Conservation (phyloP, 2,888 invertebrate species). For the Noctua janthe region DNA sequence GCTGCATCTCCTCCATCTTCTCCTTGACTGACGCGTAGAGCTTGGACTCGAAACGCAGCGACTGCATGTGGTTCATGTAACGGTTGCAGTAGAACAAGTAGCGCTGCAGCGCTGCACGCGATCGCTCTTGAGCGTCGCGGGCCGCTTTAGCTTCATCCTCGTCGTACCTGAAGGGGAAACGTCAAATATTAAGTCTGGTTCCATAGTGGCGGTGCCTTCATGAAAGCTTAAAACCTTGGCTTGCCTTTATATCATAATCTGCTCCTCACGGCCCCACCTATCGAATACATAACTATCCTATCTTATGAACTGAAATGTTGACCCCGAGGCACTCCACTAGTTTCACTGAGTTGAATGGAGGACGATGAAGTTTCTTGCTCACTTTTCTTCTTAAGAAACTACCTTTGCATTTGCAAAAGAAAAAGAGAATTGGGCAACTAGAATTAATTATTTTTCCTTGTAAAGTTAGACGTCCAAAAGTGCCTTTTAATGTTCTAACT, state of each 20-base stretch:
- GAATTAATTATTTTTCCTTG: background rate
- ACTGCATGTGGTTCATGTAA: slow-evolving; percentile 99
- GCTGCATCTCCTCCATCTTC: slow-evolving; percentile 99
- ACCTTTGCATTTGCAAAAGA: background rate
- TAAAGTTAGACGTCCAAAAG: background rate
- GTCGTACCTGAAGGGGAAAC: slow-evolving; percentile 91
- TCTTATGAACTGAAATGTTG: background rate
- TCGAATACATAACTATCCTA: background rate
- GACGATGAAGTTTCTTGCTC: background rate
- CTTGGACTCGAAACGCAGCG: slow-evolving; percentile 99
- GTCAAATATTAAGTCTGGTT: background rate
- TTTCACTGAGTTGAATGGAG: background rate
- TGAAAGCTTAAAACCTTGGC: background rate
- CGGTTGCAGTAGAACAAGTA: slow-evolving; percentile 99
- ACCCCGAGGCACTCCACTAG: background rate
- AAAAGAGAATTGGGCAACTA: background rate
- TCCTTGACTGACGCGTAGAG: slow-evolving; percentile 98
- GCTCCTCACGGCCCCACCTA: background rate
- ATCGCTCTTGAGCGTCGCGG: slow-evolving; percentile 98
- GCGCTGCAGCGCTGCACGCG: slow-evolving; percentile 97
- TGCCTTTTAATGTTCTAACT: background rate
- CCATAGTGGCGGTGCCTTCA: background rate
- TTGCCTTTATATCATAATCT: background rate
- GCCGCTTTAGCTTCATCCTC: slow-evolving; percentile 99
- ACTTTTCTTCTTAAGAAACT: background rate